Evolutionary conservation across 2,888 invertebrate species (phyloP), one percentile per base, ranked within the genome.

Genomic region (Branchipolynoe longqiensis): DNA sequence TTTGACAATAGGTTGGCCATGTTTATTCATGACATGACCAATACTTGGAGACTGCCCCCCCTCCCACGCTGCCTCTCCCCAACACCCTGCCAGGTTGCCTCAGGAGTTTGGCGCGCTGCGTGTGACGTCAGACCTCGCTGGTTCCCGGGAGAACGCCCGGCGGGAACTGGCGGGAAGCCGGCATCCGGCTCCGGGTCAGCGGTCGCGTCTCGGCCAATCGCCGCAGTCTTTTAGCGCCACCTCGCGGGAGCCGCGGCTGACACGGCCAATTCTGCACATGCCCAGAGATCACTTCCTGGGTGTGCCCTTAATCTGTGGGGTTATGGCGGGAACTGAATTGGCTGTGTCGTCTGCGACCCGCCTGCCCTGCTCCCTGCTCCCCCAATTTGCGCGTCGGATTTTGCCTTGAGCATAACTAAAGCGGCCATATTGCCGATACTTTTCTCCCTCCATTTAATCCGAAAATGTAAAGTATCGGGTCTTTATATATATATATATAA

Each of bases 221-320:
- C 36, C 69, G 69, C 38, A 69, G 69, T 69, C 69, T 69, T 33
- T 69, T 69, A 69, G 69, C 69, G 69, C 69, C 69, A 69, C 69
- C 78, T 78, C 78, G 25, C 48, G 41, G 78, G 78, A 48, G 28
- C 78, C 12, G 3, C 1, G 28, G 48, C 78, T 78, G 78, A 78
- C 78, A 78, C 41, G 78, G 78, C 78, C 78, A 78, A 78, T 78
- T 78, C 78, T 0, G 78, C 48, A 48, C 78, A 41, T 41, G 48
- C 78, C 78, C 78, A 48, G 25, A 78, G 78, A 78, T 78, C 78
- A 78, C 48, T 28, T 41, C 78, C 54, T 54, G n/a, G 28, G 48
- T 25, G 78, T 41, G 48, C 54, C 54, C 14, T 54, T 78, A 78
- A 78, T 78, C 78, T 54, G 48, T 14, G 31, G 78, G 78, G 78